Conservation (phyloP, 2,888 invertebrate species). For the Napeogenes sylphis region DNA sequence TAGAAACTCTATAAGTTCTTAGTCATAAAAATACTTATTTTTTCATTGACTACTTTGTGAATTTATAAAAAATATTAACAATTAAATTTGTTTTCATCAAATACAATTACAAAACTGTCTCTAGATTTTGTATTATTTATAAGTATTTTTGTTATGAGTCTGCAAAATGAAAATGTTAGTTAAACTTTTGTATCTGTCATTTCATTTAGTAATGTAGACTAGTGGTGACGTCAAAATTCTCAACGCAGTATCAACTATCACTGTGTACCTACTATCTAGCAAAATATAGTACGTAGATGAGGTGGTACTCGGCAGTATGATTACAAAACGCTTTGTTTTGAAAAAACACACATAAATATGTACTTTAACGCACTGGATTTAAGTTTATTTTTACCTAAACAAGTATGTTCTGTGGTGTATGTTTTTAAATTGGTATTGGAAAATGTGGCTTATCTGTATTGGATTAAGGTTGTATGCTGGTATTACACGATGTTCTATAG, state of each 20-base stretch:
- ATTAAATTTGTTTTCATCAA: too few species aligned
- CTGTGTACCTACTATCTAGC: constrained; percentile 10
- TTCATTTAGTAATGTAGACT: neutral
- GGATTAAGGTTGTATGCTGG: constrained; percentile 29
- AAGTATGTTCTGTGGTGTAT: constrained; percentile 14
- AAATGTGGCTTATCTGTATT: constrained; percentile 10
- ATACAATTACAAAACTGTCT: too few species aligned
- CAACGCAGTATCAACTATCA: constrained; percentile 29
- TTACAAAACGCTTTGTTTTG: constrained; percentile 37
- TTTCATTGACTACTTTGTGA: too few species aligned
- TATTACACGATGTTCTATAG: constrained; percentile 60
- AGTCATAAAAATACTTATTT: too few species aligned
- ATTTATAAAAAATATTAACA: too few species aligned
- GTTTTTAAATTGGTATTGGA: constrained; percentile 12
- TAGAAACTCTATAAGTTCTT: too few species aligned
- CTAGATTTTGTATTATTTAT: too few species aligned
- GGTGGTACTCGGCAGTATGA: constrained; percentile 34
- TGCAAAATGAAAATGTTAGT: too few species aligned
- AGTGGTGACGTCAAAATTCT: constrained; percentile 26
- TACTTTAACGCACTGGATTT: constrained; percentile 9
- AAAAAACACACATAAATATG: constrained; percentile 17
- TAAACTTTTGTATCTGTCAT: neutral
- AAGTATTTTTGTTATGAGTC: too few species aligned
- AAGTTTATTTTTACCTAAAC: constrained; percentile 10
- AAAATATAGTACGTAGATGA: constrained; percentile 29